These are phyloP conservation scores for Tridacna crocea DNA, from an alignment of 2,888 invertebrate species.

Conservation along the genomic window DNA sequence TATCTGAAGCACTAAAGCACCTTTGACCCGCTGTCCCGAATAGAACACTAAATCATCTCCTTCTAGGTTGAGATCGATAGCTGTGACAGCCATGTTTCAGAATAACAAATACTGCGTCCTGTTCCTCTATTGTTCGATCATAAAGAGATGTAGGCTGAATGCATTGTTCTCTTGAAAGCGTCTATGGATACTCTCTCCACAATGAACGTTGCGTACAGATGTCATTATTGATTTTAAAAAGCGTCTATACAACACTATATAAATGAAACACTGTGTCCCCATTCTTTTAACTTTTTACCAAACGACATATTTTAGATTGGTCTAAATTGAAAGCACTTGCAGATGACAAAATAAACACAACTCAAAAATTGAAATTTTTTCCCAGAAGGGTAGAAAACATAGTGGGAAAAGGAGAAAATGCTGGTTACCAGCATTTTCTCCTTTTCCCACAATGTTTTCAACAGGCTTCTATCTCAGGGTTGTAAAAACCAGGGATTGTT, in stretches of 20 bases:
- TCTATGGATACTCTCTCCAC: background rate
- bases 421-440: too few species aligned
- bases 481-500: too few species aligned
- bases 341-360: too few species aligned
- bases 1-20: slow-evolving; percentile 77
- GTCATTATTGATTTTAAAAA: slow-evolving; percentile 22
- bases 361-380: too few species aligned
- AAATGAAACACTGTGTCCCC: background rate
- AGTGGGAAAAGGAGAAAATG: too few species aligned
- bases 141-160: background rate
- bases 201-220: background rate
- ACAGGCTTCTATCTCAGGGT: too few species aligned
- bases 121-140: background rate
- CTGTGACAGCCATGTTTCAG: slow-evolving; percentile 68
- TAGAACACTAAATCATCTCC: slow-evolving; percentile 77
- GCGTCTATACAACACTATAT: background rate
- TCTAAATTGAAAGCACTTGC: too few species aligned
- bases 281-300: background rate
- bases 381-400: too few species aligned
- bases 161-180: slow-evolving; percentile 14
- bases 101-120: background rate
- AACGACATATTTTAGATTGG: too few species aligned
- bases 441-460: too few species aligned
- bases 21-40: slow-evolving; percentile 78
- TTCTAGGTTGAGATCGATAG: slow-evolving; percentile 76